Conservation (phyloP, 2,113 vertebrate genomes). For the Colinus virginianus region DNA sequence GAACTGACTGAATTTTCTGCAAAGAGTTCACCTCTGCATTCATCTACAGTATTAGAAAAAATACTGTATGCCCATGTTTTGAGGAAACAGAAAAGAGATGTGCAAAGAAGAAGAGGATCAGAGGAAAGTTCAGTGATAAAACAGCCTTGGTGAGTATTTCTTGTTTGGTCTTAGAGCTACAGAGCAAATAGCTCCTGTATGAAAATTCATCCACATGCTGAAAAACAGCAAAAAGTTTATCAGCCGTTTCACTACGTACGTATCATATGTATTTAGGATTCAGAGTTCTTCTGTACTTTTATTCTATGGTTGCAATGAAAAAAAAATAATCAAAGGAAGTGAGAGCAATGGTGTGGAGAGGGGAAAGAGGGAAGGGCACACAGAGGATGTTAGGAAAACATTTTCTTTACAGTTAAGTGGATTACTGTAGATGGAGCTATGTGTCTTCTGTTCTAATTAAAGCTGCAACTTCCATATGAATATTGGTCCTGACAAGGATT, state of each 20-base stretch:
- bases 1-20: not conserved
- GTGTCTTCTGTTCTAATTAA: not conserved
- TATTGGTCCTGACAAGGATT: not conserved
- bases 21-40: not conserved
- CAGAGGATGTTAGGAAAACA: not conserved
- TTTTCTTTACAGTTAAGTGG: not conserved
- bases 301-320: not conserved
- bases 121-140: not conserved
- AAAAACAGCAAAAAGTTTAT: not conserved
- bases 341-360: accelerated
- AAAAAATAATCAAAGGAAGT: accelerated
- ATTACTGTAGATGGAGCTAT: not conserved
- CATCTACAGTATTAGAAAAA: accelerated
- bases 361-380: not conserved
- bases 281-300: not conserved
- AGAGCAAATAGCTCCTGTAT: not conserved
- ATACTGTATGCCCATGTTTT: not conserved
- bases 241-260: not conserved
- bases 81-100: not conserved
- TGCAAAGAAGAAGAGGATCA: not conserved
- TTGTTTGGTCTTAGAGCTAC: not conserved
- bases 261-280: not conserved
- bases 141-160: not conserved
- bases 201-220: not conserved
- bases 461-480: not conserved